Evolutionary conservation across 2,113 vertebrate species (phyloP), one percentile per base, ranked within the genome.

Genomic region (Mionectes macconnelli): DNA sequence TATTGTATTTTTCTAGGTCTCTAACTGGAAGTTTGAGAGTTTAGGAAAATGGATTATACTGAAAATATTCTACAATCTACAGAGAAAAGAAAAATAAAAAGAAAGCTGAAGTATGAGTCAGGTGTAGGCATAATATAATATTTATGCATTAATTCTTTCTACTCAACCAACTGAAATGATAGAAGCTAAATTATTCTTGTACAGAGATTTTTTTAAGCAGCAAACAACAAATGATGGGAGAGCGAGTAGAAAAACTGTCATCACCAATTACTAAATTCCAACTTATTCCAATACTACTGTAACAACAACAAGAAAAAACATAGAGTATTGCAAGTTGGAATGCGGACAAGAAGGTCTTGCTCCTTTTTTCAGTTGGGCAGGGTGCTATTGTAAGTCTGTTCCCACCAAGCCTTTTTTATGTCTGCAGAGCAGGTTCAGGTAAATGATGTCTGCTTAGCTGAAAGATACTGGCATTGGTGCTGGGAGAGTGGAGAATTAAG

Each of bases 311-410:
- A 45, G 60, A 75, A 74, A 18, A 33, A 28, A 67, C 3, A 53
- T 22, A 59, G 23, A 73, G 16, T 23, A 52, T 6, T 27, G 2
- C 40, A 52, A 73, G 23, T 69, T 27, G 73, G 27, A 92, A 62
- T 0, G 3, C 6, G 22, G 23, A 55, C 6, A 44, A 72, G 30
- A 57, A 56, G 4, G 47, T 18, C 15, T 2, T 50, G 8, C 2
- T 59, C 17, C 5, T 35, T 73, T 91, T 85, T 42, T 39, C 3
- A 12, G 6, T 47, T 81, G 37, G 35, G 14, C 23, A 76, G 44
- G 5, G 23, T 72, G 6, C 4, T 56, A 35, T 24, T 16, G 57
- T 8, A 85, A 67, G 7, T 18, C 9, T n/a, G 8, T 52, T 53
- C 20, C 30, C 39, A 80, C 4, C 9, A 52, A 20, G 2, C 14